Conservation (phyloP, 2,888 invertebrate species). For the Hyppa rectilinea region DNA sequence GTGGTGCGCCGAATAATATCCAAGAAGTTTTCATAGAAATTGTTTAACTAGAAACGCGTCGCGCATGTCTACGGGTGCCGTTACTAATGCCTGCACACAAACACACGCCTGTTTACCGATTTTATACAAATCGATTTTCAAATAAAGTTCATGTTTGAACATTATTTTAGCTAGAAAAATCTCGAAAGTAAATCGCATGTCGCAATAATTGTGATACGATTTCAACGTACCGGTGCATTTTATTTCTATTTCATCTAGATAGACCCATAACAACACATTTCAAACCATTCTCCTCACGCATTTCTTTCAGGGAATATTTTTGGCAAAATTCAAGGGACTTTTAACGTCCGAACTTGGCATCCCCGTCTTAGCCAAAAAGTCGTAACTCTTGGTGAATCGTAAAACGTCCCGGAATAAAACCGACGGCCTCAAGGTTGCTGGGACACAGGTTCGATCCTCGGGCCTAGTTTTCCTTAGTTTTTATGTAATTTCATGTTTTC, state of each 20-base stretch:
- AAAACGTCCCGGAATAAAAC: slow-evolving; percentile 66
- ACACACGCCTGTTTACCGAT: not conserved
- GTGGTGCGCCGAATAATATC: no score
- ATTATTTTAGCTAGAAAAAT: not conserved
- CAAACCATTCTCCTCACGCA: slow-evolving; percentile 33
- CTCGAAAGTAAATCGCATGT: not conserved
- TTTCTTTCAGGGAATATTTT: slow-evolving; percentile 51
- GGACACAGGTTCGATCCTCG: slow-evolving; percentile 62
- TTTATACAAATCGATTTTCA: not conserved
- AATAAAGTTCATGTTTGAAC: not conserved
- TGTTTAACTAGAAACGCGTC: no score
- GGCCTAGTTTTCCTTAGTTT: slow-evolving; percentile 54
- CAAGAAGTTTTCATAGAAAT: no score
- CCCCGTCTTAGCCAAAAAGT: slow-evolving; percentile 46
- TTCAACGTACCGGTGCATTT: not conserved
- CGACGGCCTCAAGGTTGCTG: slow-evolving; percentile 62
- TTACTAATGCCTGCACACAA: not conserved
- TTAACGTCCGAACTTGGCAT: slow-evolving; percentile 56
- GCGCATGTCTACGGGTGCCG: no score
- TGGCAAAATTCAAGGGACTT: slow-evolving; percentile 57
- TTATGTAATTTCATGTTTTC: slow-evolving; percentile 57
- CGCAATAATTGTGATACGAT: no score
- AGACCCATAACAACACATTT: slow-evolving; percentile 2
- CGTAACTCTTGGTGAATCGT: slow-evolving; percentile 66
- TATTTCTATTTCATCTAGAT: not conserved